Evolutionary conservation across 2,797 vertebrate genomes (phyloP), one percentile per base, ranked within the genome.

Genomic region (Tragopan temminckii): DNA sequence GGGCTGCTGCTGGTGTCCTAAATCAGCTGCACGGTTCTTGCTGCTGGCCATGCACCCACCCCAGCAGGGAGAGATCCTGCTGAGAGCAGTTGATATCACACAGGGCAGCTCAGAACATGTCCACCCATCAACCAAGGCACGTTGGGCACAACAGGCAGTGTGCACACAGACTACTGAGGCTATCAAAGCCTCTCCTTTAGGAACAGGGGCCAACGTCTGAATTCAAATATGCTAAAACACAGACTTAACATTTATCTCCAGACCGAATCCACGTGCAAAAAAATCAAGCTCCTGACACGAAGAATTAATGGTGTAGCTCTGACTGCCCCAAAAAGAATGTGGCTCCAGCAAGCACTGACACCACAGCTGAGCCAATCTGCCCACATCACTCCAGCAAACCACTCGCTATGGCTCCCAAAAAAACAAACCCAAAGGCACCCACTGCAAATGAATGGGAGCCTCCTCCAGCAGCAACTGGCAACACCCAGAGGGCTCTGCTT

Each of bases 241-340:
- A 72, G 63, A 11, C 90, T 72, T 67, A 90, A 95, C 96, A 88
- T 46, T 46, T 85, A 83, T 12, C 66, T 76, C 85, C 43, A 9
- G 67, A 93, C 59, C 31, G 62, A 95, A 85, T n/a, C 79, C 83
- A 91, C 17, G 9, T 76, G 84, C 35, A 79, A 68, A 76, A 76
- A 43, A 78, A 19, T 14, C n/a, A 27, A 21, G 52, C 12, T 85
- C 75, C 42, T 38, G 75, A 25, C 0, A 40, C 38, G n/a, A 45
- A 11, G 83, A 85, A 75, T 78, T 16, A 85, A 24, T 8, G 3
- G 77, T 8, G 2, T 48, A 64, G 75, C 63, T 94, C 76, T 92
- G 92, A 88, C 79, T 72, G 81, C 45, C 87, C 69, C 42, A 4
- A 24, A 64, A 95, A 83, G 89, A 96, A 95, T 48, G 84, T 36